phyloP scores from a whole-genome alignment of 2,797 vertebrate genomes.

The Scomberomorus guttatus region DNA sequence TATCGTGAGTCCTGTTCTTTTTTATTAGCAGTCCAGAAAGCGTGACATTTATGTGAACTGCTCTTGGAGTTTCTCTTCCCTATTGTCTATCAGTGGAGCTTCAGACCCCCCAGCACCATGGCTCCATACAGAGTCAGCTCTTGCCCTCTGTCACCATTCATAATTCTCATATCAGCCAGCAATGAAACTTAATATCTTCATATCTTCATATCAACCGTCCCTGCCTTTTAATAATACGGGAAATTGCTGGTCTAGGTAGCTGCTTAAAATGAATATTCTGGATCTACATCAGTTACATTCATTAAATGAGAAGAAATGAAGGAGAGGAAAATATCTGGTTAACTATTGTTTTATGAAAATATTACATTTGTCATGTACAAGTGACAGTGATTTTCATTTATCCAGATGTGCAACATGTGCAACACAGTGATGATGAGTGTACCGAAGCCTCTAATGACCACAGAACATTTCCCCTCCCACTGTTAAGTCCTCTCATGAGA shows the following conservation, averaged over 20 bases:
- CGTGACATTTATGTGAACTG: constrained; percentile 72
- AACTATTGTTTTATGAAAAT: constrained; percentile 66
- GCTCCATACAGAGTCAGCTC: constrained; percentile 71
- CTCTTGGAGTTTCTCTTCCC: constrained; percentile 60
- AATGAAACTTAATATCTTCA: constrained; percentile 79
- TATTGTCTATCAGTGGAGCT: constrained; percentile 71
- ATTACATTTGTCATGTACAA: constrained; percentile 50
- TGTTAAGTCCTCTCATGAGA: constrained; percentile 64
- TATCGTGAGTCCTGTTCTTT: constrained; percentile 58
- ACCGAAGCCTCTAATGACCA: constrained; percentile 64
- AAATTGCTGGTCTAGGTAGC: constrained; percentile 76
- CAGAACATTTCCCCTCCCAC: constrained; percentile 59
- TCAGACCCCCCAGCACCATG: constrained; percentile 54
- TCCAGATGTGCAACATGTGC: constrained; percentile 28
- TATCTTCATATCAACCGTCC: constrained; percentile 72
- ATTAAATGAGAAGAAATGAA: constrained; percentile 67
- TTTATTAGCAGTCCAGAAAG: constrained; percentile 73
- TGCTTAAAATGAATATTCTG: constrained; percentile 65
- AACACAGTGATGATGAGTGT: constrained; percentile 52
- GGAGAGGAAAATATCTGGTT: constrained; percentile 52
- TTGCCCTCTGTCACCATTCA: constrained; percentile 78
- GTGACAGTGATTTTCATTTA: constrained; percentile 45
- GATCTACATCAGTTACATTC: constrained; percentile 58
- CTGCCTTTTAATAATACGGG: constrained; percentile 77
- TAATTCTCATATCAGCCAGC: constrained; percentile 79